phyloP scores from a whole-genome alignment of 2,888 invertebrate genomes.

The Drosophila longiperda region DNA sequence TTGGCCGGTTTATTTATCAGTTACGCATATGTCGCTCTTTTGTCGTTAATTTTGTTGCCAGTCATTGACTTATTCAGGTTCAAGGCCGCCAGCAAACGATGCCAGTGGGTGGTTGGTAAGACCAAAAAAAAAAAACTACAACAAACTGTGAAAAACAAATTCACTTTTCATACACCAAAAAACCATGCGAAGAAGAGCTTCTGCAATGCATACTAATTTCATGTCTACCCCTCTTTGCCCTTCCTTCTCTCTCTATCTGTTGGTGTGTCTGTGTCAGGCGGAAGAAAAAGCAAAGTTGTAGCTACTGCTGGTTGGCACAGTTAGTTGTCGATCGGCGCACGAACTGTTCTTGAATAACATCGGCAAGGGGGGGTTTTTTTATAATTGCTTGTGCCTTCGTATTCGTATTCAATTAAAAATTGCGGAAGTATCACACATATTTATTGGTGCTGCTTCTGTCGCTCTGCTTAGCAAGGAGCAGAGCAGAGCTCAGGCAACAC shows the following conservation, averaged over 20 bases:
- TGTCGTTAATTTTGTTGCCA: slow-evolving; percentile 37
- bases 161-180: slow-evolving; percentile 66
- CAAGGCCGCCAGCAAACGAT: slow-evolving; percentile 63
- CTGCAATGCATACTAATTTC: slow-evolving; percentile 71
- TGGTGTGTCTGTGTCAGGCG: slow-evolving; percentile 29
- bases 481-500: slow-evolving; percentile 3
- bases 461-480: slow-evolving; percentile 23
- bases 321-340: slow-evolving; percentile 42
- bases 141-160: slow-evolving; percentile 59
- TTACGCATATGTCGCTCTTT: slow-evolving; percentile 13
- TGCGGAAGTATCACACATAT: slow-evolving; percentile 63
- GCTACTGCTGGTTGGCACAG: slow-evolving; percentile 50
- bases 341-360: slow-evolving; percentile 69
- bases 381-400: slow-evolving; percentile 23
- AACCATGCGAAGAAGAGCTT: slow-evolving; percentile 34
- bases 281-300: slow-evolving; percentile 48
- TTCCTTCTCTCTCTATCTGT: not conserved
- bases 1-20: slow-evolving; percentile 22
- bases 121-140: slow-evolving; percentile 39
- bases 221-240: slow-evolving; percentile 7
- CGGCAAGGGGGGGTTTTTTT: slow-evolving; percentile 33
- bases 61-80: slow-evolving; percentile 78
- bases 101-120: slow-evolving; percentile 45
- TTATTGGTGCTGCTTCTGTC: slow-evolving; percentile 1
- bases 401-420: slow-evolving; percentile 62